A percentile compares a stretch with the other conserved stretches of the same genome.
Conservation (phyloP, 2,888 invertebrate genomes). For the Epirrhoe tristata region DNA sequence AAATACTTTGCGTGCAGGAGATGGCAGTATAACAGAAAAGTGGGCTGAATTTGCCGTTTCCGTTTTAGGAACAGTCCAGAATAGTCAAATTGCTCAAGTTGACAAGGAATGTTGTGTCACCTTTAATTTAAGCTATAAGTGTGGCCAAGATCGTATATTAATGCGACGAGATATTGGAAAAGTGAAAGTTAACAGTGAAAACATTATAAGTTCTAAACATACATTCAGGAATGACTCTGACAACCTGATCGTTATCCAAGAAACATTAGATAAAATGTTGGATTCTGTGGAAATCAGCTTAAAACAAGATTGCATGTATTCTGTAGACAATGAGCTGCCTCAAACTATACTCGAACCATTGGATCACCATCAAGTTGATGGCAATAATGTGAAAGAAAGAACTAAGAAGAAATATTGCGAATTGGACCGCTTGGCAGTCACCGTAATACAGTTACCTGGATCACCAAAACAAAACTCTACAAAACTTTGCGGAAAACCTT, state of each 20-base stretch:
- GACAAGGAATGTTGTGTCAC: conserved; percentile 66
- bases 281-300: conserved; percentile 86
- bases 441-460: conserved; percentile 84
- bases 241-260: conserved; percentile 59
- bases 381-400: conserved; percentile 63
- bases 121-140: conserved; percentile 86
- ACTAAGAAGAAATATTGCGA: conserved; percentile 75
- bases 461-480: conserved; percentile 40
- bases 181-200: conserved; percentile 3
- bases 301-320: conserved; percentile 81
- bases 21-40: conserved; percentile 73
- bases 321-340: conserved; percentile 60
- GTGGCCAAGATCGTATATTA: conserved; percentile 84
- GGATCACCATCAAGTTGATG: conserved; percentile 47
- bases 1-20: conserved; percentile 63
- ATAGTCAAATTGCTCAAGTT: conserved; percentile 51
- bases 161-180: conserved; percentile 66
- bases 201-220: background rate
- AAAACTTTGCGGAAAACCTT: conserved; percentile 78
- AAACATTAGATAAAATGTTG: conserved; percentile 82
- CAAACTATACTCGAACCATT: conserved; percentile 48
- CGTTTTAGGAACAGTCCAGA: conserved; percentile 67
- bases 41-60: conserved; percentile 86
- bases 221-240: conserved; percentile 14
- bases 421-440: conserved; percentile 87